These are phyloP conservation scores for Hemicordylus capensis DNA, from an alignment of 2,113 vertebrate species.

Conservation along the genomic window DNA sequence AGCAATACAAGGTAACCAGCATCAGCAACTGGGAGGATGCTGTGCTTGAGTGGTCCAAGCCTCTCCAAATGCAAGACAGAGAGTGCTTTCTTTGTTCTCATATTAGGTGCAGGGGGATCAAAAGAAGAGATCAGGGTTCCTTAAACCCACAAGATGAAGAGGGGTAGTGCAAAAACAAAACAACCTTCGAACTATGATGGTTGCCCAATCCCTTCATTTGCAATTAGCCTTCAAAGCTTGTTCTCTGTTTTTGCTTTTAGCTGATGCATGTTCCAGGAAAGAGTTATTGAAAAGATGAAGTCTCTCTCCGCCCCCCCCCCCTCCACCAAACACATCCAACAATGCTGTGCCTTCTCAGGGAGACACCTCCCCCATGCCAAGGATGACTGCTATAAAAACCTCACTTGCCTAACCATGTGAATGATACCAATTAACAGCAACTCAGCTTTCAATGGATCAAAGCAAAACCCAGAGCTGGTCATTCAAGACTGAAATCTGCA, in stretches of 20 bases:
- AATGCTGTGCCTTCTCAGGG: background rate
- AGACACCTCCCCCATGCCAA: background rate
- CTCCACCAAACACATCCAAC: background rate
- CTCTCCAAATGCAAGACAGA: background rate
- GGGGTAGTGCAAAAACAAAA: background rate
- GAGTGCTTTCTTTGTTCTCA: background rate
- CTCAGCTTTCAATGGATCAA: background rate
- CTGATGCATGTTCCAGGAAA: background rate
- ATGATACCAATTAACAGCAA: conserved; percentile 14
- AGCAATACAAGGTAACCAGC: no score
- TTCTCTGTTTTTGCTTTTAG: background rate
- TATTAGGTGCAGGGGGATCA: background rate
- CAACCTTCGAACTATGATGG: background rate
- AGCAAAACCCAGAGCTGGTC: background rate
- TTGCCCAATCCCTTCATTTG: background rate
- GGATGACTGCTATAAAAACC: background rate
- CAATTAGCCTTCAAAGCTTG: background rate
- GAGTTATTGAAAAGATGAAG: background rate
- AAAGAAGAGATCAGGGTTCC: background rate
- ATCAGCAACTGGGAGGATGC: no score
- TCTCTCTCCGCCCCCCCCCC: background rate
- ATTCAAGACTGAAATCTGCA: background rate
- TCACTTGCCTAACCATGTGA: background rate
- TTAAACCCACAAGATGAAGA: background rate
- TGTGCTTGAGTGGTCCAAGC: background rate